Conservation (phyloP, 2,797 vertebrate genomes). For the Tenualosa ilisha region DNA sequence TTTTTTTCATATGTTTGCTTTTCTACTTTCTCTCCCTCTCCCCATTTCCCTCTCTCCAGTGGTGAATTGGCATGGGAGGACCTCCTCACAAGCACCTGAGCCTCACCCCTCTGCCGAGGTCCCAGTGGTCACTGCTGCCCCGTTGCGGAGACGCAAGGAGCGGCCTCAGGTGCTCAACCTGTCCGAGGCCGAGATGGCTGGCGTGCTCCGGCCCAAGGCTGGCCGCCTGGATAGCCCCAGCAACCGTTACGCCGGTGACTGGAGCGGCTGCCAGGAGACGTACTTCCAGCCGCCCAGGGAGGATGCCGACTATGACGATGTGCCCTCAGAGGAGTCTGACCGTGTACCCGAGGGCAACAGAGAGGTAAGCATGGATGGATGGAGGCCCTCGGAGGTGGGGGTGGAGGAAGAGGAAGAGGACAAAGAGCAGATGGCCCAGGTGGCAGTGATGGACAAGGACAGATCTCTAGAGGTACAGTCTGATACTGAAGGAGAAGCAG, state of each 20-base stretch:
- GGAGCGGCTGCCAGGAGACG: constrained; percentile 88
- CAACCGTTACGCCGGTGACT: constrained; percentile 97
- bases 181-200: constrained; percentile 69
- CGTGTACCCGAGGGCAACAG: constrained; percentile 50
- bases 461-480: background rate
- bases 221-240: constrained; percentile 91
- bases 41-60: constrained; percentile 69
- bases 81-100: constrained; percentile 49
- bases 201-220: constrained; percentile 83
- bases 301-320: constrained; percentile 87
- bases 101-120: constrained; percentile 40
- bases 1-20: constrained; percentile 20
- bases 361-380: background rate
- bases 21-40: constrained; percentile 38
- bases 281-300: constrained; percentile 75
- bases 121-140: constrained; percentile 59
- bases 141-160: constrained; percentile 84
- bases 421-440: constrained; percentile 22
- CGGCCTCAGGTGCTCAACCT: constrained; percentile 89
- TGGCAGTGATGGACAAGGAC: background rate
- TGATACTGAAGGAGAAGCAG: constrained; percentile 37
- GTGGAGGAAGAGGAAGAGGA: constrained; percentile 19
- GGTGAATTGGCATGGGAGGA: constrained; percentile 70
- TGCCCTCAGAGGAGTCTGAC: constrained; percentile 81
- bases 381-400: constrained; percentile 49